These are phyloP conservation scores for Craniophora ligustri DNA, from an alignment of 2,888 invertebrate species.

Conservation along the genomic window DNA sequence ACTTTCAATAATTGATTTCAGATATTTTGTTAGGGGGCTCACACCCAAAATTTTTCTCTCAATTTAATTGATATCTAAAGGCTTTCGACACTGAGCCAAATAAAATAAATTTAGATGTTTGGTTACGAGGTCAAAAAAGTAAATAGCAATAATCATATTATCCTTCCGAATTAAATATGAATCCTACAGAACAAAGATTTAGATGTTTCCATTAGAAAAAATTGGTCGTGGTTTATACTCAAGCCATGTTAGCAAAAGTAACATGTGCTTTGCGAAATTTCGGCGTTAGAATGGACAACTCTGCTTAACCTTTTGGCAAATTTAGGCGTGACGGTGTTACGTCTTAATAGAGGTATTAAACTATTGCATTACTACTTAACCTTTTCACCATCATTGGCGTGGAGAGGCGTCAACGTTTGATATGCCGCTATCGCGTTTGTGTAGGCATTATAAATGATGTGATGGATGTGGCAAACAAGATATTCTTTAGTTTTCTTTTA, in stretches of 20 bases:
- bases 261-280: not conserved
- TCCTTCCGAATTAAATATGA: no score
- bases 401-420: constrained; percentile 31
- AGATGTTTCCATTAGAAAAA: no score
- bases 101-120: no score
- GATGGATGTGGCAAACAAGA: constrained; percentile 8
- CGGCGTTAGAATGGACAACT: not conserved
- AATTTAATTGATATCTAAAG: no score
- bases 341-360: constrained; percentile 26
- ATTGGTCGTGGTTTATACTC: no score
- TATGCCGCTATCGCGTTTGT: constrained; percentile 5
- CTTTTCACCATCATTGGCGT: constrained; percentile 33
- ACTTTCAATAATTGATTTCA: no score
- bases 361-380: constrained; percentile 32
- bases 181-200: no score
- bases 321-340: not conserved
- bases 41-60: no score
- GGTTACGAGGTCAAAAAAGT: no score
- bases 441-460: constrained; percentile 2
- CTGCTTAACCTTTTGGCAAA: not conserved
- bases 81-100: no score
- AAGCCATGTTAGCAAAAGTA: not conserved
- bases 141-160: no score
- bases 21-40: no score
- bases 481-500: not conserved